phyloP scores from a whole-genome alignment of 2,113 vertebrate species.

The Aegithalos caudatus region DNA sequence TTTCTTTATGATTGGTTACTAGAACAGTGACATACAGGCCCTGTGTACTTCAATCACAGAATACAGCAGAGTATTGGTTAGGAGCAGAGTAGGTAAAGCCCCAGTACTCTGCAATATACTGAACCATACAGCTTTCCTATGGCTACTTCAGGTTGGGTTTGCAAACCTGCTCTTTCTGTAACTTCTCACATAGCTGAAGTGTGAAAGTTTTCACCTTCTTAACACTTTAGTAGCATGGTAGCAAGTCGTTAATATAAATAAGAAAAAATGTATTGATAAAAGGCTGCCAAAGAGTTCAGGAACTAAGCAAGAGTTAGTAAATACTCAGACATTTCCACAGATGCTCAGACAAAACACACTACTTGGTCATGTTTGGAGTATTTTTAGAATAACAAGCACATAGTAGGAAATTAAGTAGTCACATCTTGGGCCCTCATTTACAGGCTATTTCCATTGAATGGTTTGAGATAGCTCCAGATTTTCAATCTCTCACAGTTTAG shows the following conservation, averaged over 20 bases:
- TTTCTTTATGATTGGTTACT: not conserved
- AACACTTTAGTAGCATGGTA: not conserved
- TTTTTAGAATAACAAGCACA: not conserved
- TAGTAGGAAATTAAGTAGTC: not conserved
- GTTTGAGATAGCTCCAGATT: not conserved
- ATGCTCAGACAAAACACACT: not conserved
- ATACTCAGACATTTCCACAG: not conserved
- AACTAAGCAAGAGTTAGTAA: not conserved
- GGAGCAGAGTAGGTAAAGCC: not conserved
- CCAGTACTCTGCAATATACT: rapidly evolving
- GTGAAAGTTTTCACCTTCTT: not conserved
- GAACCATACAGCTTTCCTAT: not conserved
- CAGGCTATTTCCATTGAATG: not conserved
- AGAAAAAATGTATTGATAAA: not conserved
- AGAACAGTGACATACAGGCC: not conserved
- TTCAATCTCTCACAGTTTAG: not conserved
- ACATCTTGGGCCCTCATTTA: not conserved
- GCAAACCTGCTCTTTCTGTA: not conserved
- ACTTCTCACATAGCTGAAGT: not conserved
- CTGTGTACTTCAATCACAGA: not conserved
- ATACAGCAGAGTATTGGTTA: not conserved
- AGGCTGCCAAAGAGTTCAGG: not conserved
- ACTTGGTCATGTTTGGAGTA: not conserved
- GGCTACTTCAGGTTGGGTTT: not conserved
- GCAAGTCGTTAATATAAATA: not conserved